Conservation (phyloP, 2,888 invertebrate genomes). For the Geotrupes spiniger region DNA sequence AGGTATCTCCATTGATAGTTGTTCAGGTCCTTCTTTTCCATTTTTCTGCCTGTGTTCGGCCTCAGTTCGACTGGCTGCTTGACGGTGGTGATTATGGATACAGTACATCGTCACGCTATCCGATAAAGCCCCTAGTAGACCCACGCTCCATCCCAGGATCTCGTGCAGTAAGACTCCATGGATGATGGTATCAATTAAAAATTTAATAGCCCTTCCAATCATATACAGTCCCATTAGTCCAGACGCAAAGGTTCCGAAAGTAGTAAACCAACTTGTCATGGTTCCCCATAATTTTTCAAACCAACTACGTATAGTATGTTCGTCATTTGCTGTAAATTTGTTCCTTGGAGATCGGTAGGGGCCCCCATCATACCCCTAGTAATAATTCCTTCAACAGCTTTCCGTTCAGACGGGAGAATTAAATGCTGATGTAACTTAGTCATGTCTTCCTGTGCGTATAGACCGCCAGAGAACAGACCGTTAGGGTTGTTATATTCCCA, state of each 20-base stretch:
- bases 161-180: conserved; percentile 9
- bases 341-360: conserved; percentile 1
- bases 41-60: too few relatives aligned
- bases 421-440: conserved; percentile 5
- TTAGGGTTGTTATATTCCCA: conserved; percentile 6
- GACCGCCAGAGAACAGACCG: not conserved
- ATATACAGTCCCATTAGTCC: not conserved
- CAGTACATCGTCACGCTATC: conserved; percentile 11
- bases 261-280: not conserved
- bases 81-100: too few relatives aligned
- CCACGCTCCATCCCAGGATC: conserved; percentile 7
- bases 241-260: conserved; percentile 1
- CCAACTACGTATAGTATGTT: conserved; percentile 10
- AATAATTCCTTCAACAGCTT: conserved; percentile 4
- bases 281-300: not conserved
- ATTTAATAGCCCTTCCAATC: not conserved
- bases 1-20: too few relatives aligned
- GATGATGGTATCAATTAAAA: conserved; percentile 8
- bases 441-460: conserved; percentile 10
- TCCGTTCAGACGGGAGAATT: conserved; percentile 7
- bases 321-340: not conserved
- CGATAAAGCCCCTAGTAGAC: conserved; percentile 7
- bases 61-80: too few relatives aligned
- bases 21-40: too few relatives aligned
- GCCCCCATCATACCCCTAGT: conserved; percentile 7